Conservation (phyloP, 1,140 invertebrate species). For the Plectrocnemia conspersa region DNA sequence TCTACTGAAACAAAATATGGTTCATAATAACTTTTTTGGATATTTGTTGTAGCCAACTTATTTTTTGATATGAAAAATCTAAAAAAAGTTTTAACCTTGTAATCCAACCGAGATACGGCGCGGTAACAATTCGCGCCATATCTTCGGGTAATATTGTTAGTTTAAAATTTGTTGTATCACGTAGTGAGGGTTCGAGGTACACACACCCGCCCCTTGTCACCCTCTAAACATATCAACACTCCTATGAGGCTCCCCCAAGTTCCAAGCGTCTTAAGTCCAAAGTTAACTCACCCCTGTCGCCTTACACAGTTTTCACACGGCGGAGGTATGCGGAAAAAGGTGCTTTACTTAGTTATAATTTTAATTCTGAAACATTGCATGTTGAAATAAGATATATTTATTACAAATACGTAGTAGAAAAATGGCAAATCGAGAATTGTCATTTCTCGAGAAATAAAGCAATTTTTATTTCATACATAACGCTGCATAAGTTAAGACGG, state of each 20-base stretch:
- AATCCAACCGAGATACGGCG: neutral
- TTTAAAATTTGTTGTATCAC: conserved; percentile 20
- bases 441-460: too few relatives aligned
- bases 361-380: conserved; percentile 5
- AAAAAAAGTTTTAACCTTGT: neutral
- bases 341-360: conserved; percentile 10
- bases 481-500: too few relatives aligned
- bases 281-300: conserved; percentile 29
- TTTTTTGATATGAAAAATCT: too few relatives aligned
- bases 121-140: neutral
- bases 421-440: too few relatives aligned
- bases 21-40: too few relatives aligned
- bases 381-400: too few relatives aligned
- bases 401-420: too few relatives aligned
- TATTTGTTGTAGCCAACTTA: too few relatives aligned
- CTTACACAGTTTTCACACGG: neutral
- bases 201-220: conserved; percentile 27
- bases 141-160: conserved; percentile 25
- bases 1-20: neutral
- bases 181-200: conserved; percentile 20
- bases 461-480: too few relatives aligned
- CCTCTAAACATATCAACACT: conserved; percentile 36
- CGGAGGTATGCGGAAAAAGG: conserved; percentile 2
- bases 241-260: conserved; percentile 31
- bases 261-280: conserved; percentile 32